These are phyloP conservation scores for Eremobia ochroleuca DNA, from an alignment of 2,888 invertebrate genomes.

Conservation along the genomic window DNA sequence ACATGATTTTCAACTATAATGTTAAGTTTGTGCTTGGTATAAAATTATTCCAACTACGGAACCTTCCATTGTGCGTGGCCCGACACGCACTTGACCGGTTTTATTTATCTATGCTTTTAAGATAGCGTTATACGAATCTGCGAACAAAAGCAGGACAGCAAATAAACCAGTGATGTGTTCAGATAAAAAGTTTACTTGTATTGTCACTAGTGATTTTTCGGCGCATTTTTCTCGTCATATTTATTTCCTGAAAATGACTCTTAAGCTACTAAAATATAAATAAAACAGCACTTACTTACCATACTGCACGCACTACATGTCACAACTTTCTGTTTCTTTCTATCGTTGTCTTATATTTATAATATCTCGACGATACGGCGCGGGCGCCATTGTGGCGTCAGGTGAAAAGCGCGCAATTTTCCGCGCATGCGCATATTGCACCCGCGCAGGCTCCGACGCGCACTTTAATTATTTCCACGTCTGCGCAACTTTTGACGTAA, in stretches of 20 bases:
- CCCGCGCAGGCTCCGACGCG: slow-evolving; percentile 58
- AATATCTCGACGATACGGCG: slow-evolving; percentile 55
- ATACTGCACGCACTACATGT: slow-evolving; percentile 64
- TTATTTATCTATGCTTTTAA: no score
- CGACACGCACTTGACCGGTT: no score
- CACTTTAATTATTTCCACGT: slow-evolving; percentile 75
- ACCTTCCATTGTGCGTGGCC: no score
- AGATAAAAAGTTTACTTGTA: not conserved
- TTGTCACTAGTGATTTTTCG: not conserved
- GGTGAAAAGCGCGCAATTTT: slow-evolving; percentile 77
- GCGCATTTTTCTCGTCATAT: not conserved
- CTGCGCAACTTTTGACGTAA: slow-evolving; percentile 70
- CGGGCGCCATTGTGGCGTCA: slow-evolving; percentile 59
- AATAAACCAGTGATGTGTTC: not conserved
- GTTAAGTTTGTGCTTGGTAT: no score
- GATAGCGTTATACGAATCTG: no score
- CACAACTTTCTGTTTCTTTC: slow-evolving; percentile 59
- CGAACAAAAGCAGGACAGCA: no score
- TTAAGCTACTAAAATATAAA: not conserved
- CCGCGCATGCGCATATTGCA: slow-evolving; percentile 68
- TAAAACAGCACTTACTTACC: slow-evolving; percentile 61
- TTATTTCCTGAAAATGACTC: not conserved
- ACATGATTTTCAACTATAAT: no score
- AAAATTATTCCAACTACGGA: no score
- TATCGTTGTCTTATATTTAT: slow-evolving; percentile 65